Conservation (phyloP, 2,888 invertebrate genomes). For the Phalera bucephala region DNA sequence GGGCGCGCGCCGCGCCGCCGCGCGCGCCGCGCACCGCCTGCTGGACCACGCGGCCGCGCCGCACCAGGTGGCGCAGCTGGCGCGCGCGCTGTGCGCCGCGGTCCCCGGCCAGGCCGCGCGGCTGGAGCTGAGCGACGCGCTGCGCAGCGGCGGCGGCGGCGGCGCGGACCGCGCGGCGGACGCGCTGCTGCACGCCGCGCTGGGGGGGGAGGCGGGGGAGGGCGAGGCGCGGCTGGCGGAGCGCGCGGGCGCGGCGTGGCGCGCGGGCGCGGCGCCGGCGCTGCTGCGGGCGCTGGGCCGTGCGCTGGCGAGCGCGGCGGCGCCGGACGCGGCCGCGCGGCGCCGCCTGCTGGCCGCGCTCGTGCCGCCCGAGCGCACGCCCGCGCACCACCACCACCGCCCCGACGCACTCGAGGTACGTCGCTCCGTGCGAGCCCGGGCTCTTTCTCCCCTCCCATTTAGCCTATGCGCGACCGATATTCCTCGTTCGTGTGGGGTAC, state of each 20-base stretch:
- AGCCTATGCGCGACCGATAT: too few relatives aligned
- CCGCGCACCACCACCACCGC: constrained; percentile 11
- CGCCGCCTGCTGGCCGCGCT: constrained; percentile 17
- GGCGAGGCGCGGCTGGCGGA: constrained; percentile 7
- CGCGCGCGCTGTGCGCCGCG: constrained; percentile 9
- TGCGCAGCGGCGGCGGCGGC: constrained; percentile 19
- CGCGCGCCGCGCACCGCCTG: constrained; percentile 19
- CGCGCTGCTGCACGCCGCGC: constrained; percentile 5
- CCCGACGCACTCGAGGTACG: constrained; percentile 24
- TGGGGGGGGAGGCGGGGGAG: constrained; percentile 3
- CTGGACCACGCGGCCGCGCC: constrained; percentile 14
- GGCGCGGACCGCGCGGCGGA: constrained; percentile 14
- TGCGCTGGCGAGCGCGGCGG: constrained; percentile 7
- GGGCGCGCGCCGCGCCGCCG: constrained; percentile 1
- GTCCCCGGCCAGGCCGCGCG: constrained; percentile 11
- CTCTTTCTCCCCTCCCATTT: too few relatives aligned
- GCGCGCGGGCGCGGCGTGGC: constrained; percentile 11
- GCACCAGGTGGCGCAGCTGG: constrained; percentile 9
- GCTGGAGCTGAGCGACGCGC: constrained; percentile 23
- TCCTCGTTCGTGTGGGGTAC: too few relatives aligned
- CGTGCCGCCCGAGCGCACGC: constrained; percentile 10
- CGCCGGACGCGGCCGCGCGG: constrained; percentile 5
- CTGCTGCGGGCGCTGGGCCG: constrained; percentile 25
- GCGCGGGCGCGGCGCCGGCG: constrained; percentile 7
- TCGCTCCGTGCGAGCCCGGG: background rate